phyloP scores from a whole-genome alignment of 1,140 invertebrate genomes.

The Fopius arisanus region DNA sequence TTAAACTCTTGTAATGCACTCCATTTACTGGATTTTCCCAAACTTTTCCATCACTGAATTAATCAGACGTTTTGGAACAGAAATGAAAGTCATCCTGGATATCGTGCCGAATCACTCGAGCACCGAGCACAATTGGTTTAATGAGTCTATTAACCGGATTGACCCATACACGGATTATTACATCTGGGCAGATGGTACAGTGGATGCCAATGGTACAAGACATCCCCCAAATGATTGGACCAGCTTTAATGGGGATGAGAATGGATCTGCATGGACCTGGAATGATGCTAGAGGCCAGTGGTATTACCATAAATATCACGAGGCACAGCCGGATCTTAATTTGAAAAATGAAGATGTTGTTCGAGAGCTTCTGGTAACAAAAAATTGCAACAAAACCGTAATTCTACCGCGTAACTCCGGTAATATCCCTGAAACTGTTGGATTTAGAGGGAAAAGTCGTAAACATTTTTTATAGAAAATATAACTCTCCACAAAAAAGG shows the following conservation, averaged over 20 bases:
- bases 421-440: too few species aligned
- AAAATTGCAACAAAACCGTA: too few species aligned
- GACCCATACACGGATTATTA: conserved; percentile 72
- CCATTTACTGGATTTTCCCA: neutral
- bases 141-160: conserved; percentile 67
- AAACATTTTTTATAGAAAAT: too few species aligned
- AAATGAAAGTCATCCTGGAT: conserved; percentile 53
- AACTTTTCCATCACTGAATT: neutral
- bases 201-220: conserved; percentile 25
- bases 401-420: too few species aligned
- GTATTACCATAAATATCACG: conserved; percentile 70
- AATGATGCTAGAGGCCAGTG: conserved; percentile 66
- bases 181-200: conserved; percentile 68
- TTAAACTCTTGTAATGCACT: too few species aligned
- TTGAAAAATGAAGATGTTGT: conserved; percentile 69
- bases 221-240: conserved; percentile 76
- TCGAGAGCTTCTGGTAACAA: conserved; percentile 63
- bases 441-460: too few species aligned
- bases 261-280: conserved; percentile 72
- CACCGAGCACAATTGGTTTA: conserved; percentile 76
- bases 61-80: neutral
- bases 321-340: conserved; percentile 73
- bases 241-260: conserved; percentile 52
- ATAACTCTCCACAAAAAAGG: too few species aligned
- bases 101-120: conserved; percentile 79